These are phyloP conservation scores for Drosophila meridionalis DNA, from an alignment of 2,888 invertebrate species.

Conservation along the genomic window DNA sequence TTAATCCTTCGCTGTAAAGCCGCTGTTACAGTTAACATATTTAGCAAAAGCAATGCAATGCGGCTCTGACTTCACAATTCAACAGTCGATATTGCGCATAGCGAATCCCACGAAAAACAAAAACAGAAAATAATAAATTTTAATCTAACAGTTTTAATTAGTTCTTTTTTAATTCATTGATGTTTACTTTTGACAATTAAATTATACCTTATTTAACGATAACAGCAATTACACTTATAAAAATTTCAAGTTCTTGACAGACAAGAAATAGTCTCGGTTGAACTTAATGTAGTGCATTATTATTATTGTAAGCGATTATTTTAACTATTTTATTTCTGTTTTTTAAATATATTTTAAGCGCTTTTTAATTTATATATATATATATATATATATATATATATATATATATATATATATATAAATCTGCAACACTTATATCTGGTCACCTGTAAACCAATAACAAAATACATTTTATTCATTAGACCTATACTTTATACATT, in stretches of 20 bases:
- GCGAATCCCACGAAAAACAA: conserved; percentile 22
- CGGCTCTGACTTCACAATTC: conserved; percentile 29
- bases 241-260: conserved; percentile 35
- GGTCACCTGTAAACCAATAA: conserved; percentile 83
- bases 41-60: conserved; percentile 16
- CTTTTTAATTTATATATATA: conserved; percentile 29
- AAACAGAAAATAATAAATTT: not conserved
- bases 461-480: conserved; percentile 54
- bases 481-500: conserved; percentile 65
- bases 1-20: conserved; percentile 15
- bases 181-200: conserved; percentile 2
- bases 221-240: conserved; percentile 20
- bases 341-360: conserved; percentile 31
- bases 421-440: conserved; percentile 72
- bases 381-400: conserved; percentile 22
- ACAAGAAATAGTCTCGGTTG: conserved; percentile 14
- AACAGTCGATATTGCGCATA: conserved; percentile 20
- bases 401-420: conserved; percentile 11
- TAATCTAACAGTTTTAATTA: not conserved
- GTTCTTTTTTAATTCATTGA: conserved; percentile 1
- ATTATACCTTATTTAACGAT: conserved; percentile 20
- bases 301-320: conserved; percentile 23
- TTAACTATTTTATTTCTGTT: conserved; percentile 18
- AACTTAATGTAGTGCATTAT: conserved; percentile 54
- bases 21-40: conserved; percentile 25